A percentile compares a stretch with the other conserved stretches of the same genome.
These are phyloP conservation scores for Aulostomus chinensis DNA, from an alignment of 2,797 vertebrate genomes.

Conservation along the genomic window DNA sequence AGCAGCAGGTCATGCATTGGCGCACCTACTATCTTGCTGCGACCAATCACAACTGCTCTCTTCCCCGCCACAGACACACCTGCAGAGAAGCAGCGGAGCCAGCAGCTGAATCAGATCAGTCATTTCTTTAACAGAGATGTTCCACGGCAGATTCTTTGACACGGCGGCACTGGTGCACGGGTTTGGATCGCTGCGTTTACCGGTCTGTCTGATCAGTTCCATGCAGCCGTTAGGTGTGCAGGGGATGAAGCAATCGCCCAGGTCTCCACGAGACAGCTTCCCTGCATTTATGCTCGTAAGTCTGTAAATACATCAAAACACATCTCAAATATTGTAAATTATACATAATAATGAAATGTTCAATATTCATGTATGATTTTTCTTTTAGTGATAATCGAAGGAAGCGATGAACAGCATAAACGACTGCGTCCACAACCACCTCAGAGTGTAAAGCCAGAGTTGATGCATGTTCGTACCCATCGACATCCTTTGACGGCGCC, in stretches of 20 bases:
- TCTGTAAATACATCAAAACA: slow-evolving; percentile 61
- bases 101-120: neutral
- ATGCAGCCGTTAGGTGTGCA: slow-evolving; percentile 98
- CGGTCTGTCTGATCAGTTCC: slow-evolving; percentile 94
- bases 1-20: slow-evolving; percentile 97
- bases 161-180: neutral
- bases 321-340: neutral
- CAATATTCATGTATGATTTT: too few relatives aligned
- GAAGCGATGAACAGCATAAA: neutral
- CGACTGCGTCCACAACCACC: too few relatives aligned
- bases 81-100: slow-evolving; percentile 43
- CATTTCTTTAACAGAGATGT: neutral
- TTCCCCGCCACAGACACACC: slow-evolving; percentile 91
- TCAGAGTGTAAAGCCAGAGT: too few relatives aligned
- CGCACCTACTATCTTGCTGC: slow-evolving; percentile 97
- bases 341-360: too few relatives aligned
- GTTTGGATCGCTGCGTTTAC: slow-evolving; percentile 59
- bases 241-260: slow-evolving; percentile 93
- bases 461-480: slow-evolving; percentile 91
- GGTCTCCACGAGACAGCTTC: slow-evolving; percentile 93
- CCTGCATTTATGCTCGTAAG: slow-evolving; percentile 94
- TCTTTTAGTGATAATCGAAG: too few relatives aligned
- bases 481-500: slow-evolving; percentile 92
- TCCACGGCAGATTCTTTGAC: too few relatives aligned
- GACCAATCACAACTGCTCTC: slow-evolving; percentile 92